These are phyloP conservation scores for Lithophane semibrunnea DNA, from an alignment of 2,888 invertebrate species.

Conservation along the genomic window DNA sequence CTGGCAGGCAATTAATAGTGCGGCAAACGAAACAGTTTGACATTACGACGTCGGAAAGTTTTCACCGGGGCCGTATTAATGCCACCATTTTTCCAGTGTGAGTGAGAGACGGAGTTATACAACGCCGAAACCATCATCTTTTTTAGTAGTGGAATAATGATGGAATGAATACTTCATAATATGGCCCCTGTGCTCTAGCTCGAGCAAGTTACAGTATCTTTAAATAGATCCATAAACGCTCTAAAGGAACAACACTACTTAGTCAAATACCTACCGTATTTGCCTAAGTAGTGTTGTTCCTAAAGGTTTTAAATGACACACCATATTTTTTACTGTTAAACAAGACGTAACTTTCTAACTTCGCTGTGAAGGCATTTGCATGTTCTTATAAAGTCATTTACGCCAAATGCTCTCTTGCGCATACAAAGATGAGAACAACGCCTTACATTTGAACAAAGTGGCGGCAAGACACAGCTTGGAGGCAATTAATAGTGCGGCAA, in stretches of 20 bases:
- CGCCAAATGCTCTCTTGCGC: slow-evolving; percentile 19
- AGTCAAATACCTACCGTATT: too few relatives aligned
- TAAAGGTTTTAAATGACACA: rapidly evolving
- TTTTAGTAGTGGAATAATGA: too few relatives aligned
- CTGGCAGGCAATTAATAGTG: slow-evolving; percentile 57
- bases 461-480: slow-evolving; percentile 28
- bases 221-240: background rate
- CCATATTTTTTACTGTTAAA: background rate
- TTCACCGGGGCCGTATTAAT: too few relatives aligned
- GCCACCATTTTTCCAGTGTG: too few relatives aligned
- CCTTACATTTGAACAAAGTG: slow-evolving; percentile 32
- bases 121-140: too few relatives aligned
- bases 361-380: background rate
- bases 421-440: slow-evolving; percentile 15
- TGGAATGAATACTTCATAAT: too few relatives aligned
- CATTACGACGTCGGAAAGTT: slow-evolving; percentile 43
- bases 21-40: slow-evolving; percentile 56
- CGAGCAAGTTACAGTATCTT: too few relatives aligned
- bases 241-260: too few relatives aligned
- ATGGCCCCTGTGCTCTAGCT: too few relatives aligned
- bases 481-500: slow-evolving; percentile 61
- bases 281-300: background rate
- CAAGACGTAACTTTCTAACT: background rate
- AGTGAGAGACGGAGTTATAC: too few relatives aligned
- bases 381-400: background rate